Evolutionary conservation across 2,888 invertebrate species (phyloP).

Genomic region (Noctua janthina): DNA sequence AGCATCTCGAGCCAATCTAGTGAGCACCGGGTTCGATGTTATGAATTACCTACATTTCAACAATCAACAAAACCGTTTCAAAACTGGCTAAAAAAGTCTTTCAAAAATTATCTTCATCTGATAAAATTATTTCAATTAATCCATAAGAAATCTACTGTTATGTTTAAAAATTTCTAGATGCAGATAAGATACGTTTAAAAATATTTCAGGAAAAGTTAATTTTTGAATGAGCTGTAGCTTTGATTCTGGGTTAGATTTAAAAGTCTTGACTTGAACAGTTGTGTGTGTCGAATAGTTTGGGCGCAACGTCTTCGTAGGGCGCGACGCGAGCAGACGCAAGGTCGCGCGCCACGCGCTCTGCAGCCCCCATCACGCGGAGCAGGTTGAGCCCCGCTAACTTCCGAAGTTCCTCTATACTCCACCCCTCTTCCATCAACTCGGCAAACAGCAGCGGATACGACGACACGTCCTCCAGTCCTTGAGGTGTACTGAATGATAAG

Average conservation of each 20-base stretch:
- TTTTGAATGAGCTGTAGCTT: conserved; percentile 25
- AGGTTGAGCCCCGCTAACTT: conserved; percentile 95
- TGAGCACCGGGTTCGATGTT: conserved; percentile 52
- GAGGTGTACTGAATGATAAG: conserved; percentile 92
- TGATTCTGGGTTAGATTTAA: conserved; percentile 68
- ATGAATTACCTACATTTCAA: conserved; percentile 17
- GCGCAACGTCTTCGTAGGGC: conserved; percentile 93
- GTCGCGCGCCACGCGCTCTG: conserved; percentile 93
- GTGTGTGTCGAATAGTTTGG: conserved; percentile 90
- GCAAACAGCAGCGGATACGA: conserved; percentile 95
- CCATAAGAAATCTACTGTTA: conserved; percentile 34
- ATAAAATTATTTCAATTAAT: conserved; percentile 14
- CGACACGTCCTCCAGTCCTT: conserved; percentile 95
- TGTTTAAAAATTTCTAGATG: conserved; percentile 25
- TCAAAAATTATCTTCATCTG: conserved; percentile 48
- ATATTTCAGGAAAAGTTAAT: conserved; percentile 28
- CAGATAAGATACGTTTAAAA: conserved; percentile 15
- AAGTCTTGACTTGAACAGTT: conserved; percentile 92
- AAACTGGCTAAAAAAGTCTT: conserved; percentile 25
- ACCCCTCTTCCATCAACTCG: conserved; percentile 94
- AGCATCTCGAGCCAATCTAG: not conserved
- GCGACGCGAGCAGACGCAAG: conserved; percentile 92
- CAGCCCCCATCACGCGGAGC: conserved; percentile 92
- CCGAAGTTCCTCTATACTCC: conserved; percentile 94
- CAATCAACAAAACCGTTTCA: conserved; percentile 24